Percentiles rank a stretch among this genome's conserved stretches.
Conservation (phyloP, 2,113 vertebrate species). For the Paradisaea rubra region DNA sequence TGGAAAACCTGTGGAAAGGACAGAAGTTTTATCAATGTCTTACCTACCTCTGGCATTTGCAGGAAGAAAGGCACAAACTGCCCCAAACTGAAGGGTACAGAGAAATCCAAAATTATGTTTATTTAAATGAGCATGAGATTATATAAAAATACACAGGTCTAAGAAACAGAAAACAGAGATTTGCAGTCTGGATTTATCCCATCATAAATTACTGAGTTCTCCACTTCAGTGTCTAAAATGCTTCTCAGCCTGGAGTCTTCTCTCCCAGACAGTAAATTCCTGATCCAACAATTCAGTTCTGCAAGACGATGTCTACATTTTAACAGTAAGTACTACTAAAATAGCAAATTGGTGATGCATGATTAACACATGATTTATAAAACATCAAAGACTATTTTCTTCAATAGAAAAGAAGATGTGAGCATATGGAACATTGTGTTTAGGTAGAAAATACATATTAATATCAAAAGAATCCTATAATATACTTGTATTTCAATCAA, state of each 20-base stretch:
- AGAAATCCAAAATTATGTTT: not conserved
- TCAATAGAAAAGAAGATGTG: slow-evolving; percentile 31
- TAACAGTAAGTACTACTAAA: slow-evolving; percentile 25
- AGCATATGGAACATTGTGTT: not conserved
- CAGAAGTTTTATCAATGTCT: not conserved
- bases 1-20: not conserved
- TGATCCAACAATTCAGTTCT: not conserved
- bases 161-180: not conserved
- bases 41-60: not conserved
- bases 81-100: not conserved
- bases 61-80: not conserved
- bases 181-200: not conserved
- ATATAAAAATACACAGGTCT: not conserved
- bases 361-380: slow-evolving; percentile 50
- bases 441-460: slow-evolving; percentile 35
- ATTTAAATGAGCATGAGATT: not conserved
- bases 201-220: not conserved
- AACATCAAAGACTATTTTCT: slow-evolving; percentile 36
- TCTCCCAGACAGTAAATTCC: not conserved
- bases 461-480: slow-evolving; percentile 23
- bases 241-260: not conserved
- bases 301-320: not conserved
- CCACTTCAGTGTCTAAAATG: not conserved
- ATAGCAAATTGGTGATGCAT: not conserved
- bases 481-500: slow-evolving; percentile 21